These are phyloP conservation scores for Bruchidius siliquastri DNA, from an alignment of 2,888 invertebrate genomes.

Conservation along the genomic window DNA sequence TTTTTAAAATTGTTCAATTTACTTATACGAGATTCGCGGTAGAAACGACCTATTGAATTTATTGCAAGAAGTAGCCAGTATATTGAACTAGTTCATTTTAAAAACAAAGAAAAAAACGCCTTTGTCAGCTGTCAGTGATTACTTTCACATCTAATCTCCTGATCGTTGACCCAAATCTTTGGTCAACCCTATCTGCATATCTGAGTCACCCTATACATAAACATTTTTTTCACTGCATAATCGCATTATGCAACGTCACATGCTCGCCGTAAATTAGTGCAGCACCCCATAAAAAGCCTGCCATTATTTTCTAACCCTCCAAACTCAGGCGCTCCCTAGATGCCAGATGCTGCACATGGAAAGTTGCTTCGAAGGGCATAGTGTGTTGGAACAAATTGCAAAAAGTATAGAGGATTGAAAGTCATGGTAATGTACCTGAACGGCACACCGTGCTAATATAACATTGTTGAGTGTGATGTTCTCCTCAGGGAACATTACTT, in stretches of 20 bases:
- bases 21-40: too few species aligned
- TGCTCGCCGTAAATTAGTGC: neutral
- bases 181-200: neutral
- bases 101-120: too few species aligned
- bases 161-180: neutral
- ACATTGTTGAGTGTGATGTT: too few species aligned
- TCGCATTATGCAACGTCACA: neutral
- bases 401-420: too few species aligned
- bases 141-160: neutral
- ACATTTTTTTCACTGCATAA: neutral
- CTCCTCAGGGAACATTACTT: too few species aligned
- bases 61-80: too few species aligned
- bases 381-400: too few species aligned
- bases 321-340: neutral
- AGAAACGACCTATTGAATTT: too few species aligned
- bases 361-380: neutral
- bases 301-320: neutral
- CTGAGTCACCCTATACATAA: neutral
- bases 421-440: too few species aligned
- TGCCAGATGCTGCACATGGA: neutral
- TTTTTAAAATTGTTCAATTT: too few species aligned
- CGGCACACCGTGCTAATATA: too few species aligned
- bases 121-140: neutral
- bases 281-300: neutral
- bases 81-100: too few species aligned